A percentile compares a stretch with the other conserved stretches of the same genome.
phyloP scores from a whole-genome alignment of 2,888 invertebrate genomes.

The Plebejus anna region DNA sequence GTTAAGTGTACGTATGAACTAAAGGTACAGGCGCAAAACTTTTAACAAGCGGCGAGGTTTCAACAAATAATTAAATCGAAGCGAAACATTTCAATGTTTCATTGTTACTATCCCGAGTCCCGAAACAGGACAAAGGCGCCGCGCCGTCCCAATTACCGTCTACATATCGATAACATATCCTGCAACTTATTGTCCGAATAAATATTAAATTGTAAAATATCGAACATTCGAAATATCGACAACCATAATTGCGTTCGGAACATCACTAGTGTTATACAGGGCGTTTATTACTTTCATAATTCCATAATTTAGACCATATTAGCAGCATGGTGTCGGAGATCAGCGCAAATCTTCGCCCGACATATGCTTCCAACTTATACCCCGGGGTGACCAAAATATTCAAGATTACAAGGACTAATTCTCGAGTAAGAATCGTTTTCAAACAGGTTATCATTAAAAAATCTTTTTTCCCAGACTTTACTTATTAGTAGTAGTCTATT shows the following conservation, averaged over 20 bases:
- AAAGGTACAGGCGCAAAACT: constrained; percentile 11
- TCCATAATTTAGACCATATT: constrained; percentile 44
- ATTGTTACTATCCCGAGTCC: constrained; percentile 21
- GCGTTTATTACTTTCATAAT: constrained; percentile 40
- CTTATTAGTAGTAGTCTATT: too few relatives aligned
- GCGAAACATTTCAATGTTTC: constrained; percentile 18
- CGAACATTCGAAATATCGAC: not conserved
- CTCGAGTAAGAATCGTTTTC: not conserved
- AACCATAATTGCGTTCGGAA: not conserved
- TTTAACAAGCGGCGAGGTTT: constrained; percentile 26
- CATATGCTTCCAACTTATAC: constrained; percentile 36
- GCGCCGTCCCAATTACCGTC: constrained; percentile 18
- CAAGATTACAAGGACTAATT: constrained; percentile 5
- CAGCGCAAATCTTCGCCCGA: constrained; percentile 40
- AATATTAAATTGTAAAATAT: not conserved
- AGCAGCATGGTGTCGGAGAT: constrained; percentile 39
- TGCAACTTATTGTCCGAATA: not conserved
- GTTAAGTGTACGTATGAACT: not conserved
- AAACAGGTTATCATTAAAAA: not conserved
- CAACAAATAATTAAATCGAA: constrained; percentile 26
- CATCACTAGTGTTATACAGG: constrained; percentile 30
- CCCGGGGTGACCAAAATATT: constrained; percentile 22
- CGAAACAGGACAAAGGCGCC: not conserved
- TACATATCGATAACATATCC: constrained; percentile 15
- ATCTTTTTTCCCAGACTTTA: not conserved